These are phyloP conservation scores for Cryptoblepharus egeriae DNA, from an alignment of 2,797 vertebrate species.

Conservation along the genomic window DNA sequence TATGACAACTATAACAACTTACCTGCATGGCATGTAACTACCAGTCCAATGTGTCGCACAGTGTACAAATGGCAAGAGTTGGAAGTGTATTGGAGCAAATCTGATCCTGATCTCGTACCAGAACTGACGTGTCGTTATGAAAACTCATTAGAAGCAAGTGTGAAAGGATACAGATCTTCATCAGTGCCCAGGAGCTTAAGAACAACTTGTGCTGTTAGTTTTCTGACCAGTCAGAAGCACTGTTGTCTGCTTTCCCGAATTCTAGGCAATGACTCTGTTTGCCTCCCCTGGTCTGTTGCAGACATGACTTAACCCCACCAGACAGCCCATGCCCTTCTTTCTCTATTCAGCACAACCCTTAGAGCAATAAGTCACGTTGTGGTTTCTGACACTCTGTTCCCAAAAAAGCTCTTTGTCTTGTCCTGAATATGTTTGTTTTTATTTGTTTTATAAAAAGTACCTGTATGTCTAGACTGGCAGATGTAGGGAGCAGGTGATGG, in stretches of 20 bases:
- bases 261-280: slow-evolving; percentile 40
- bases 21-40: not conserved
- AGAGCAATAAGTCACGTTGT: slow-evolving; percentile 58
- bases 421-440: slow-evolving; percentile 51
- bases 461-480: slow-evolving; percentile 61
- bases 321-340: slow-evolving; percentile 54
- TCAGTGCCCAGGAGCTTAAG: not conserved
- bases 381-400: slow-evolving; percentile 43
- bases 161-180: not conserved
- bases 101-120: not conserved
- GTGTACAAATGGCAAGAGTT: not conserved
- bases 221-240: not conserved
- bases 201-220: not conserved
- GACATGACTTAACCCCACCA: slow-evolving; percentile 70
- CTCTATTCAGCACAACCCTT: slow-evolving; percentile 50
- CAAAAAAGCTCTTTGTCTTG: slow-evolving; percentile 47
- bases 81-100: not conserved
- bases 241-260: slow-evolving; percentile 11
- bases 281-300: slow-evolving; percentile 59
- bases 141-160: not conserved
- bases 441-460: slow-evolving; percentile 51
- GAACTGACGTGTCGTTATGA: not conserved
- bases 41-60: not conserved
- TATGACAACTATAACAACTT: not conserved
- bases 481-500: slow-evolving; percentile 39